Base-by-base conservation (phyloP, 2,113 vertebrate genomes). In the Nerophis lumbriciformis region DNA sequence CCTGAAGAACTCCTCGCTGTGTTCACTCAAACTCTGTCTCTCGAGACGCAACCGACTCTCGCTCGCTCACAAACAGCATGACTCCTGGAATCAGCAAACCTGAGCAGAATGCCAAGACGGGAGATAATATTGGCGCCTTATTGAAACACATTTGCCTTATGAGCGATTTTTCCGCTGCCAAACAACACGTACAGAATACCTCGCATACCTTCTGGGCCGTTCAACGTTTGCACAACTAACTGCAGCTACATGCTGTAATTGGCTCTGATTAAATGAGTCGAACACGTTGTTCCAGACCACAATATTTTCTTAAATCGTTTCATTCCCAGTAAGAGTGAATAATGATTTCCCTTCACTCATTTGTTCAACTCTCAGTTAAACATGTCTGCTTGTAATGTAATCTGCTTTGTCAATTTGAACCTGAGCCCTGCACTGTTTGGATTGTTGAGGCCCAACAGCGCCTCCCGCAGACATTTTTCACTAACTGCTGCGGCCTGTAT, bases 391-490 rank as follows among this genome's bases (percentile, higher is more conserved):
- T 63, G 66, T 62, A 67, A 76, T 78, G 61, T 58, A 68, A 69
- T 62, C 75, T 77, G 78, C 68, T 76, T 73, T 53, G 67, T 66
- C 65, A 75, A 59, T 71, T 73, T 65, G 38, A 15, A 49, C 9
- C 8, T 61, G 42, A 48, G 56, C 35, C 4, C 15, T 16, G 54
- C 47, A 8, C 11, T 1, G 0, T 0, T 59, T 13, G 12, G 8
- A 8, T 52, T 65, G 78, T 11, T 38, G 48, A 84, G 77, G 82
- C 78, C 21, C 82, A 85, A 90, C 83, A 89, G 87, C 77, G 63
- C 82, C 88, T 78, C 83, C 61, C 59, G 59, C 79, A 85, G 87
- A 45, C 42, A 56, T 4, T 1, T 0, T 0, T 5, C 9, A 0
- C 11, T 37, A 45, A 70, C 66, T 69, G 53, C 72, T 72, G 8